Conservation (phyloP, 2,888 invertebrate species). For the Folsomia candida region DNA sequence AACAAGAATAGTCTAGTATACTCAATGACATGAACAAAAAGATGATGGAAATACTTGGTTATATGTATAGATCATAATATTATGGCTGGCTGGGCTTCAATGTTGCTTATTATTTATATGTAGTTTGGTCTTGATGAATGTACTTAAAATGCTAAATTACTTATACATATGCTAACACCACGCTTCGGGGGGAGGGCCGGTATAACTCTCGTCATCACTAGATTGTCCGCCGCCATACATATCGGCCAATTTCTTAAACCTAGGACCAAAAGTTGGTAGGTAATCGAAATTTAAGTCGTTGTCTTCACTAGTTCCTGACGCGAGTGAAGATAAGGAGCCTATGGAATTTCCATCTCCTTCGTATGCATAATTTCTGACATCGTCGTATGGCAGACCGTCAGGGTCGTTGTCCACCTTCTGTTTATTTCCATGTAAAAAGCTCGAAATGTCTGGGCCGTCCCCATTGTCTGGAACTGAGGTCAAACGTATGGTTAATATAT, state of each 20-base stretch:
- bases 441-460: constrained; percentile 78
- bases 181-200: constrained; percentile 66
- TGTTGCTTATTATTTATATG: neutral
- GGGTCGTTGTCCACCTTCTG: constrained; percentile 87
- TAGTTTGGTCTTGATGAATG: neutral
- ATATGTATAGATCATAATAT: neutral
- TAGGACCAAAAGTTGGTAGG: constrained; percentile 89
- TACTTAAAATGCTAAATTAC: neutral
- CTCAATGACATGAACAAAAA: neutral
- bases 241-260: constrained; percentile 88
- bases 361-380: constrained; percentile 95
- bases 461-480: constrained; percentile 56
- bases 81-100: too few species aligned
- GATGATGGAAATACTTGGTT: neutral
- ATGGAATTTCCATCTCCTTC: constrained; percentile 93
- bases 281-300: constrained; percentile 93
- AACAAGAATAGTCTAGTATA: neutral
- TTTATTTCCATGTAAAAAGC: constrained; percentile 85
- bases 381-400: constrained; percentile 88
- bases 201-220: constrained; percentile 71
- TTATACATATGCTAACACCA: constrained; percentile 58
- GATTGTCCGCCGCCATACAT: constrained; percentile 92
- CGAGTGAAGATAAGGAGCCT: constrained; percentile 87
- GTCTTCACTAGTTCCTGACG: constrained; percentile 85
- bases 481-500: neutral